Percentiles rank a stretch among this genome's conserved stretches.
Evolutionary conservation across 2,888 invertebrate species (phyloP).

Genomic region (Eretmocerus hayati): DNA sequence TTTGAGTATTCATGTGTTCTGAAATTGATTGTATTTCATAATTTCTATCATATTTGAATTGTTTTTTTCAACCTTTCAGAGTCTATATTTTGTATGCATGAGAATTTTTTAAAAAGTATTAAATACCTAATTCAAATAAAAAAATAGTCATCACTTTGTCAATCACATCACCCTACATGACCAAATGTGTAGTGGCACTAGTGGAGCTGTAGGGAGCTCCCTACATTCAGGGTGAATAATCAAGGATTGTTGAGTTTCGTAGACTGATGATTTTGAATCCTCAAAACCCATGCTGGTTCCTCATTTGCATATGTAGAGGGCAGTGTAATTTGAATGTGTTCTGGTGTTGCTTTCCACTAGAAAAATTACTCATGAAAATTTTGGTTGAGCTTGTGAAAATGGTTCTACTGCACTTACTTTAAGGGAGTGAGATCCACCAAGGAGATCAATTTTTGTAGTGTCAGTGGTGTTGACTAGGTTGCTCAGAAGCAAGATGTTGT

Average conservation of each 20-base stretch:
- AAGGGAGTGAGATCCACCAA: slow-evolving; percentile 26
- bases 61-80: too few species aligned
- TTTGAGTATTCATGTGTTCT: background rate
- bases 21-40: background rate
- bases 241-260: too few species aligned
- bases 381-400: too few species aligned
- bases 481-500: slow-evolving; percentile 51
- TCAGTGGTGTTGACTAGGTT: slow-evolving; percentile 41
- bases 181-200: too few species aligned
- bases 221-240: too few species aligned
- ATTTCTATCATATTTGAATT: slow-evolving; percentile 9
- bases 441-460: slow-evolving; percentile 40
- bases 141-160: too few species aligned
- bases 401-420: slow-evolving; percentile 10
- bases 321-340: slow-evolving; percentile 27
- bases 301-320: slow-evolving; percentile 31
- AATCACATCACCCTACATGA: too few species aligned
- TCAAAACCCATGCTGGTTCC: slow-evolving; percentile 39
- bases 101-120: slow-evolving; percentile 9
- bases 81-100: slow-evolving; percentile 6
- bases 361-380: too few species aligned
- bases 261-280: slow-evolving; percentile 18
- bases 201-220: too few species aligned
- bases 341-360: slow-evolving; percentile 27
- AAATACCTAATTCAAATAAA: slow-evolving; percentile 5